A percentile compares a stretch with the other conserved stretches of the same genome.
Evolutionary conservation across 2,888 invertebrate species (phyloP).

Genomic region (Muschampia plurimacula): DNA sequence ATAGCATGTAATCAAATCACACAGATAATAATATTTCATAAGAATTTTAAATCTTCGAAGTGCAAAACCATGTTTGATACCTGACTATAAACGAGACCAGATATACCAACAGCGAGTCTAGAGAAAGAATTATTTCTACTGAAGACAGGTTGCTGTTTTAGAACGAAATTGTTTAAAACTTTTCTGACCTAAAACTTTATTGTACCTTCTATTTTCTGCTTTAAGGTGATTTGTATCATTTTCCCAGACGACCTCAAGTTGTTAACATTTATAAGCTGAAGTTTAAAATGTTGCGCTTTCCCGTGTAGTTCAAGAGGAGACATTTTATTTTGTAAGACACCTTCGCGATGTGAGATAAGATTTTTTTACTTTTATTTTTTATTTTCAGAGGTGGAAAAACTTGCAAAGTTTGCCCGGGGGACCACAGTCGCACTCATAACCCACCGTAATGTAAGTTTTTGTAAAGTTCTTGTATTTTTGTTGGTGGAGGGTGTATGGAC

Average conservation of each 20-base stretch:
- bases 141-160: constrained; percentile 39
- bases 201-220: constrained; percentile 25
- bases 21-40: too few species aligned
- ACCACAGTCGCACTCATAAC: too few species aligned
- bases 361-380: neutral
- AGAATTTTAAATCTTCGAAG: too few species aligned
- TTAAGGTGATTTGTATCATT: constrained; percentile 34
- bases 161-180: constrained; percentile 32
- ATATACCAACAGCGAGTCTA: constrained; percentile 38
- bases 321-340: constrained; percentile 10
- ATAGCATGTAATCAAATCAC: too few species aligned
- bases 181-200: constrained; percentile 32
- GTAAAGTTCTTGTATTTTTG: too few species aligned
- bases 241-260: constrained; percentile 26
- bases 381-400: too few species aligned
- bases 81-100: constrained; percentile 14
- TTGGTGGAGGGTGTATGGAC: too few species aligned
- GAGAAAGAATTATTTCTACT: constrained; percentile 42
- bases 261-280: constrained; percentile 32
- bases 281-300: constrained; percentile 28
- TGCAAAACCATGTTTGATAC: neutral
- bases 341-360: neutral
- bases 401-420: too few species aligned
- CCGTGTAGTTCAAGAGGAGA: neutral
- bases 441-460: too few species aligned